These are phyloP conservation scores for Encarsia formosa DNA, from an alignment of 2,888 invertebrate species.

Conservation along the genomic window DNA sequence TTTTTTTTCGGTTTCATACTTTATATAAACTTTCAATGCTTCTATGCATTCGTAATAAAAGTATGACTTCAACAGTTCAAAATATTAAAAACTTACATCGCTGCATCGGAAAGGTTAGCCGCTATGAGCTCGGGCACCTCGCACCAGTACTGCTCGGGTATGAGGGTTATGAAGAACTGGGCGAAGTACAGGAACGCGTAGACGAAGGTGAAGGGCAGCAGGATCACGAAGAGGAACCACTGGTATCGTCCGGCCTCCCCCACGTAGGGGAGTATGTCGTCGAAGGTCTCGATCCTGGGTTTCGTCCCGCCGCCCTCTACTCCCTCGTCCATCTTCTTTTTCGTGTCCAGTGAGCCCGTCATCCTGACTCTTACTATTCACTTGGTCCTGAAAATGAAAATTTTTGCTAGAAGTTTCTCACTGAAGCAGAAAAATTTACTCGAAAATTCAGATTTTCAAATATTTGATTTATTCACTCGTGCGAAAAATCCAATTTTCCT, in stretches of 20 bases:
- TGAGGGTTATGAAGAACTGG: slow-evolving; percentile 47
- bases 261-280: slow-evolving; percentile 47
- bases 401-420: no score
- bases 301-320: not conserved
- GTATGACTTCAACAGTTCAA: no score
- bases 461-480: no score
- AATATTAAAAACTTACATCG: slow-evolving; percentile 44
- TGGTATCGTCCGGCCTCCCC: slow-evolving; percentile 49
- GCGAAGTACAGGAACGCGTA: slow-evolving; percentile 49
- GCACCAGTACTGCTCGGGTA: slow-evolving; percentile 48
- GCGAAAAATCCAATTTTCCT: no score
- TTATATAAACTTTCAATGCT: no score
- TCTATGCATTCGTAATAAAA: no score
- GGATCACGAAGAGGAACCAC: slow-evolving; percentile 44
- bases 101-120: slow-evolving; percentile 41
- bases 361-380: no score
- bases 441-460: no score
- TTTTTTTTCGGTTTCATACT: no score
- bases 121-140: slow-evolving; percentile 40
- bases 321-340: slow-evolving; percentile 20
- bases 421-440: no score
- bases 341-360: slow-evolving; percentile 11
- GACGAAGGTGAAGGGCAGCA: slow-evolving; percentile 48
- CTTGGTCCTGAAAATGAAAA: no score
- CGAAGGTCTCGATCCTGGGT: slow-evolving; percentile 44